Conservation (phyloP, 2,888 invertebrate genomes). For the Lasioglossum malachurum region DNA sequence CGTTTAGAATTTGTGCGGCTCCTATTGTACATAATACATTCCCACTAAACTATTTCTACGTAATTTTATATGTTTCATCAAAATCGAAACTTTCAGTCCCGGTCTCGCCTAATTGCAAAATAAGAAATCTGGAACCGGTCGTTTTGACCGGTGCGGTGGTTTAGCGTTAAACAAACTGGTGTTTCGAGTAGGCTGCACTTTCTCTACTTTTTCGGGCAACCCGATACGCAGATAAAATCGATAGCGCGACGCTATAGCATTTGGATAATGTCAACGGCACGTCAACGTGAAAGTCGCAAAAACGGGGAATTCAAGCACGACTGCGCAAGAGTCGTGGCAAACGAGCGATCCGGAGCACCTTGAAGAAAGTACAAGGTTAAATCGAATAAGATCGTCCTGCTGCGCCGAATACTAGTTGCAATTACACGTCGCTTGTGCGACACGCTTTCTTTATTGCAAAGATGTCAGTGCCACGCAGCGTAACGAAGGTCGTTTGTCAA, state of each 20-base stretch:
- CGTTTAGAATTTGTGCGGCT: too few species aligned
- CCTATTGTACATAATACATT: too few species aligned
- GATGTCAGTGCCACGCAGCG: constrained; percentile 62
- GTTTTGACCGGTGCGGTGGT: too few species aligned
- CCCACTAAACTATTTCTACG: too few species aligned
- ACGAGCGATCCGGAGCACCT: constrained; percentile 32
- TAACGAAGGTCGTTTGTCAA: constrained; percentile 67
- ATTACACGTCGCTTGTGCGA: constrained; percentile 49
- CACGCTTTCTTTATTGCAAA: constrained; percentile 61
- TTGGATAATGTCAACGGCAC: constrained; percentile 4
- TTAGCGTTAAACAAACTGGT: too few species aligned
- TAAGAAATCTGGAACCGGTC: too few species aligned
- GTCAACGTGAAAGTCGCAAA: neutral
- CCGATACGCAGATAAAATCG: neutral
- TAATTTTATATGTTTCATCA: too few species aligned
- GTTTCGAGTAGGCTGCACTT: too few species aligned
- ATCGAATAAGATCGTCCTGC: constrained; percentile 53
- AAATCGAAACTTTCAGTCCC: too few species aligned
- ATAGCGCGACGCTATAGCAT: neutral
- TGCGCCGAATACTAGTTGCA: constrained; percentile 56
- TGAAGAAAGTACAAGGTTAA: constrained; percentile 65
- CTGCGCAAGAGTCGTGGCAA: constrained; percentile 1
- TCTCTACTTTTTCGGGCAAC: too few species aligned
- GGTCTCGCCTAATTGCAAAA: too few species aligned
- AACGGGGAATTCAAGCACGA: constrained; percentile 16